These are phyloP conservation scores for Pachyrhynchus sulphureomaculatus DNA, from an alignment of 1,140 invertebrate species.

Conservation along the genomic window DNA sequence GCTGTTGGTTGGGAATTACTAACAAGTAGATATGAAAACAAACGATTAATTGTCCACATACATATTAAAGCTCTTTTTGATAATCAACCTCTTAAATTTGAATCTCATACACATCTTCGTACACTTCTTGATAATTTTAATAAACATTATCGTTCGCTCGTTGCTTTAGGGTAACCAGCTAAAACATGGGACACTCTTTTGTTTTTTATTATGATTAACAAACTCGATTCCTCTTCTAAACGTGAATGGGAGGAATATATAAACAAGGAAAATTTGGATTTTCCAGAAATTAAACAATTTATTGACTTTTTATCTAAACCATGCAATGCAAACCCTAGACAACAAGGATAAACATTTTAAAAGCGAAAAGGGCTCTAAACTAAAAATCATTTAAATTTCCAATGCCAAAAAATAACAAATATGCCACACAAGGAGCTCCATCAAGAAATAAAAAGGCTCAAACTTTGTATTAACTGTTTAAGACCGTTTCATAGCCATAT, in stretches of 20 bases:
- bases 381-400: conserved; percentile 16
- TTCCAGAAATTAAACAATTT: conserved; percentile 7
- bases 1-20: conserved; percentile 17
- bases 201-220: conserved; percentile 23
- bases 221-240: conserved; percentile 12
- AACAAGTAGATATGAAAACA: conserved; percentile 26
- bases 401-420: conserved; percentile 10
- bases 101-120: conserved; percentile 26
- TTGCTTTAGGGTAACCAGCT: conserved; percentile 23
- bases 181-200: conserved; percentile 38
- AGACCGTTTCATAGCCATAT: neutral
- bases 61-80: conserved; percentile 18
- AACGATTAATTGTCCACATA: conserved; percentile 11
- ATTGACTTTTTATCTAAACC: conserved; percentile 2
- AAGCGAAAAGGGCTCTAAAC: too few species aligned
- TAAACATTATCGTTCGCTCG: conserved; percentile 33
- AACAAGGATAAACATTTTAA: too few species aligned
- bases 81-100: conserved; percentile 8
- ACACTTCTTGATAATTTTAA: conserved; percentile 31
- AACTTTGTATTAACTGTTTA: conserved; percentile 23
- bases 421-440: neutral
- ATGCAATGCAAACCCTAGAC: too few species aligned
- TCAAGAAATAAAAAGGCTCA: conserved; percentile 9
- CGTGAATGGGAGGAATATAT: conserved; percentile 21
- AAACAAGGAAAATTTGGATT: neutral